These are phyloP conservation scores for Geotrupes spiniger DNA, from an alignment of 2,888 invertebrate species.

Conservation along the genomic window DNA sequence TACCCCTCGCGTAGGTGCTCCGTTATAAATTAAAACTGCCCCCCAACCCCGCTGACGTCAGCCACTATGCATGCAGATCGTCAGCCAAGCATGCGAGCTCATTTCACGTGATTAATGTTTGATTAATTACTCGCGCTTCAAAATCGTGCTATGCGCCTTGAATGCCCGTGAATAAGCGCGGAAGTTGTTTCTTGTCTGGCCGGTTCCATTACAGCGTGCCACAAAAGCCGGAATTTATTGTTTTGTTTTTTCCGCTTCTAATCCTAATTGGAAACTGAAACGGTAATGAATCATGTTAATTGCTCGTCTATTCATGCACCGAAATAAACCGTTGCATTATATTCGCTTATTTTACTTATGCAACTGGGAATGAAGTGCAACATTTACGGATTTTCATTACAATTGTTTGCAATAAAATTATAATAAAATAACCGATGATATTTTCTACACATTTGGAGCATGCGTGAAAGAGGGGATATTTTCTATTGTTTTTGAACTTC, in stretches of 20 bases:
- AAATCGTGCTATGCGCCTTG: slow-evolving; percentile 26
- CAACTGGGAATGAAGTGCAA: too few species aligned
- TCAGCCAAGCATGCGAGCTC: slow-evolving; percentile 36
- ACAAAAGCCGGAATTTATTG: slow-evolving; percentile 7
- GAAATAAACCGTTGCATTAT: too few species aligned
- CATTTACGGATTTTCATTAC: too few species aligned
- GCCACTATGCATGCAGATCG: slow-evolving; percentile 28
- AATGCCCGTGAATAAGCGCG: slow-evolving; percentile 12
- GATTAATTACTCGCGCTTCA: slow-evolving; percentile 38
- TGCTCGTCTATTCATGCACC: neutral
- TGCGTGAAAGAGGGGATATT: too few species aligned
- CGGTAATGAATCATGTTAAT: slow-evolving; percentile 4
- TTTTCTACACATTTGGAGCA: too few species aligned
- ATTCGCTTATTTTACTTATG: too few species aligned
- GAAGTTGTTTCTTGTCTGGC: slow-evolving; percentile 17
- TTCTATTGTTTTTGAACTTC: too few species aligned
- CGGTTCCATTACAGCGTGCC: slow-evolving; percentile 14
- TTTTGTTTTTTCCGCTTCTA: neutral
- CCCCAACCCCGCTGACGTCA: slow-evolving; percentile 27
- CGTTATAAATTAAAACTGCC: slow-evolving; percentile 25
- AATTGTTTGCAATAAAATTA: too few species aligned
- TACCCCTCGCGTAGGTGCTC: slow-evolving; percentile 13
- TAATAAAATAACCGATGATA: too few species aligned
- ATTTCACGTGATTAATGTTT: slow-evolving; percentile 40
- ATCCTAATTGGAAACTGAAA: slow-evolving; percentile 6